Conservation (phyloP, 2,888 invertebrate genomes). For the Geophilus truncorum region DNA sequence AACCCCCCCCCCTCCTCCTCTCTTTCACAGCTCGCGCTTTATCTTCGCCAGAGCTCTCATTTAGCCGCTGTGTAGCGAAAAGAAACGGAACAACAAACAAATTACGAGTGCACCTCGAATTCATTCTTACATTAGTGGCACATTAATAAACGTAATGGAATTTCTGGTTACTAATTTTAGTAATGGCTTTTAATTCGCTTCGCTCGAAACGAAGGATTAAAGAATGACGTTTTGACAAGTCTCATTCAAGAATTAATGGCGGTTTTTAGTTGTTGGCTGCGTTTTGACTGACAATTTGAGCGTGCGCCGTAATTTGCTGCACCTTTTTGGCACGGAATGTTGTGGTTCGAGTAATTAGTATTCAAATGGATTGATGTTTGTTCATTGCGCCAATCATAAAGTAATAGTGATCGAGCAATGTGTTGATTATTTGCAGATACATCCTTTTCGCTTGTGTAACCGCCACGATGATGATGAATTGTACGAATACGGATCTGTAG, state of each 20-base stretch:
- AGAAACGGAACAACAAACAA: not conserved
- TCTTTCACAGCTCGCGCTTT: too few species aligned
- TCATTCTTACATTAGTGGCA: not conserved
- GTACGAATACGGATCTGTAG: constrained; percentile 29
- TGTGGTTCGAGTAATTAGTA: not conserved
- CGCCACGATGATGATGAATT: constrained; percentile 31
- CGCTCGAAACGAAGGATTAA: not conserved
- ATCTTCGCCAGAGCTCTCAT: not conserved
- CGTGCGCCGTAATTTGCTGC: not conserved
- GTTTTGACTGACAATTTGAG: not conserved
- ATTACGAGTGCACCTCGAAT: not conserved
- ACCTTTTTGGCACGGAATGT: not conserved
- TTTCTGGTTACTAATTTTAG: not conserved
- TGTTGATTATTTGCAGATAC: constrained; percentile 28
- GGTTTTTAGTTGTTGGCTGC: not conserved
- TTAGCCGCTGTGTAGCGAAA: not conserved
- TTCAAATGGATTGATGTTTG: not conserved
- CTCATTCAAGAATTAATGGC: not conserved
- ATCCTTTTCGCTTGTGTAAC: constrained; percentile 33
- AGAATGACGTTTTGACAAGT: not conserved
- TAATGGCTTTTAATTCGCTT: not conserved
- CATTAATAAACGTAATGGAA: not conserved
- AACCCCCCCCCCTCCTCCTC: not conserved
- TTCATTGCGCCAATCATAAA: not conserved
- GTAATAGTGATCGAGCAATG: not conserved